A percentile compares a stretch with the other conserved stretches of the same genome.
Evolutionary conservation across 35 echinoderm and acorn worm genomes (phyloP).

Genomic region (Apostichopus japonicus): DNA sequence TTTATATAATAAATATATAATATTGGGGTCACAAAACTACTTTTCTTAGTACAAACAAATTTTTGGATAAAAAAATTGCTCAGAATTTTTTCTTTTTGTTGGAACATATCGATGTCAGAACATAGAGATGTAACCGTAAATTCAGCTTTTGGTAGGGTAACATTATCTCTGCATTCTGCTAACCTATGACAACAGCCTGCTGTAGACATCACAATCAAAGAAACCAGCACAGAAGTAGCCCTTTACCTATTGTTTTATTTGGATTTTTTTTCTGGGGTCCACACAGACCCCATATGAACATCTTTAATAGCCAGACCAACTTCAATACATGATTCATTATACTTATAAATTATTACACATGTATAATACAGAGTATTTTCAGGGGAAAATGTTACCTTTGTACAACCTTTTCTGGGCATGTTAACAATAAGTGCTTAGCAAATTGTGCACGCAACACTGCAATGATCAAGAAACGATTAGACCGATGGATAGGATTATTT

Average conservation of each 20-base stretch:
- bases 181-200: no score
- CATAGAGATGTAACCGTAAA: no score
- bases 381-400: background rate
- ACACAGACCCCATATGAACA: background rate
- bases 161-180: no score
- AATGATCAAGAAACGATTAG: no score
- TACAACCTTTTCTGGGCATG: background rate
- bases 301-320: background rate
- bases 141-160: no score
- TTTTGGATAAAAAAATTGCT: no score
- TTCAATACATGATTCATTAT: constrained; percentile 14
- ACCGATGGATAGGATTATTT: no score
- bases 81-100: no score
- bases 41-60: no score
- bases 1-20: no score
- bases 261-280: background rate
- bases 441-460: background rate
- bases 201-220: background rate
- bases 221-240: background rate
- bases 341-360: background rate
- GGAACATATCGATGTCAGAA: no score
- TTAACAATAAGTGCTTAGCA: background rate
- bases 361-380: background rate
- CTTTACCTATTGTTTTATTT: background rate
- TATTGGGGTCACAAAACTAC: no score